Base-by-base conservation (phyloP, 2,113 vertebrate genomes). In the Columbina picui region DNA sequence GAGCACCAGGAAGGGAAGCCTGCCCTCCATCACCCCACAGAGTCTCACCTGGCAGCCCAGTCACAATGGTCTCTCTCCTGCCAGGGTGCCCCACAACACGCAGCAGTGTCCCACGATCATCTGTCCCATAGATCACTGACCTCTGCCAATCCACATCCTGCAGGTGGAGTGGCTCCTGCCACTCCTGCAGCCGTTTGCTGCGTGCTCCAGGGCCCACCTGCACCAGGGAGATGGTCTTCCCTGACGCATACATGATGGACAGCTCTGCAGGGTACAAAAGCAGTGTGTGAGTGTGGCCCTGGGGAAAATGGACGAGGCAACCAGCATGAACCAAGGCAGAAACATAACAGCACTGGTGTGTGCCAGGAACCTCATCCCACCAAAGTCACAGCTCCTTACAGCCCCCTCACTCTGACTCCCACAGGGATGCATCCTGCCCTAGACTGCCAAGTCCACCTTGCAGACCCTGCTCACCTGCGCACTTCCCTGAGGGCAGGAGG, bases 141-240 rank as follows among this genome's bases (percentile, higher is more conserved):
- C 98, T 98, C 90, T 97, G 97, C 99, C 98, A 99, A 94, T 99
- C 98, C 39, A 99, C 29, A 21, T 99, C 99, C 96, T 99, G 98
- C 14, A 99, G 97, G 45, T 97, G 91, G 52, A 99, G 83, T 43
- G 96, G 60, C 10, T 98, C 95, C 10, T 94, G 65, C n/a, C 98
- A 97, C 52, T 97, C 68, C 65, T 98, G 97, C 23, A 99, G 89
- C 56, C 50, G 8, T 96, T 50, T 94, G 93, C 7, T 70, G 68
- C 5, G 75, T 70, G 50, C 76, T 89, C 86, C 94, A 12, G 95
- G 97, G 43, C 97, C 97, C 50, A 99, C 98, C 80, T 98, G 98
- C 94, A 99, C 41, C 43, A 98, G 87, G 87, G 96, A 98, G 80
- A 99, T 87, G 61, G 49, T 79, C 41, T 89, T 97, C 16, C 70